Base-by-base conservation (phyloP, 2,888 invertebrate species). In the Apodemia duryi region DNA sequence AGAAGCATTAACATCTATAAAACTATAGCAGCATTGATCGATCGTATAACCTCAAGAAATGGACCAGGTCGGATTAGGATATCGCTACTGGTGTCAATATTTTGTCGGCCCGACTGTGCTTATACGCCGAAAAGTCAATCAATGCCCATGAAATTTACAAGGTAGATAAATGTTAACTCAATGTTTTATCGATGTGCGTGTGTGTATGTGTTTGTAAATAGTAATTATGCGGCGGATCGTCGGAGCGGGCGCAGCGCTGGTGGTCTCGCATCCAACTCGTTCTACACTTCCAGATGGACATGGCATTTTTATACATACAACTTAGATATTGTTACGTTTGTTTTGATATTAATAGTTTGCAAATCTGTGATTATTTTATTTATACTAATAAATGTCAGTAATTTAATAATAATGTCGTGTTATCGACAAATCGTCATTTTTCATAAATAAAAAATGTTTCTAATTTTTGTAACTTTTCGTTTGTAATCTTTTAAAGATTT, bases 121-220 rank as follows among this genome's bases (percentile, higher is more conserved):
- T 73, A 74, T 78, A 77, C 73, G 76, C 79, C 77, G 79, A 85
- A 86, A 88, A 82, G 81, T 85, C 84, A 88, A 88, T 86, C 85
- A 83, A 81, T 79, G 79, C 78, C 84, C 80, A 84, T 83, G 83
- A 88, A 88, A 82, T 88, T 88, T 88, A 89, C 86, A 88, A 87
- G 85, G 83, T 80, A 87, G 86, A 87, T 90, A 86, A 86, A 85
- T 84, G 84, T 86, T 85, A 85, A 88, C 87, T 86, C 88, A 85
- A 86, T 81, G 85, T 85, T 86, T 85, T 86, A 84, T 86, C 83
- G 83, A 81, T 84, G 81, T 76, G 74, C 77, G 78, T 75, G 77
- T 75, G 74, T 70, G 72, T 81, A 81, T 80, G 80, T 63, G 84
- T 85, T 79, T 81, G 86, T 87, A 83, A 84, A 83, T 81, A 84